Evolutionary conservation across 2,797 vertebrate species (phyloP), one percentile per base, ranked within the genome.

Genomic region (Platalea minor): DNA sequence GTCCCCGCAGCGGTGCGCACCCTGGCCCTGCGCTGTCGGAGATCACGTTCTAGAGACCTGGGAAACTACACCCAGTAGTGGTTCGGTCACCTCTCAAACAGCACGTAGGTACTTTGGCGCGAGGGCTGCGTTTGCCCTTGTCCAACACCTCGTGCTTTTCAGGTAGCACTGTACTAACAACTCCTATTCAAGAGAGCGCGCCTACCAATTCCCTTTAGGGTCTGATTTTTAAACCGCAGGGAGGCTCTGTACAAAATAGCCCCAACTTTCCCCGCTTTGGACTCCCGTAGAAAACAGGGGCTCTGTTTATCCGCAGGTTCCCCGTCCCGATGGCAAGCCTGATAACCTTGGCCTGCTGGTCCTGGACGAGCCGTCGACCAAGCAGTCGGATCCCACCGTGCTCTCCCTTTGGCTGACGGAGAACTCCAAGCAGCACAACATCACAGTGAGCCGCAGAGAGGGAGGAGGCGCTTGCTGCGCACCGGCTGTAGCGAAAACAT

Each of bases 301-400:
- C 31, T 90, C 14, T 26, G 12, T 41, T 59, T 33, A 14, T 33
- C 74, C 35, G 41, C 93, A 99, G 99, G 99, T 99, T 48, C 99
- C 99, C 8, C 98, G 99, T 41, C 98, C 99, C 0, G 99, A 99
- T 10, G 98, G 98, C 5, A 99, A 98, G 57, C 83, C 97, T 1
- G 99, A 99, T 93, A 98, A 96, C 82, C 98, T 99, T n/a, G 99
- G 99, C 19, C 97, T 99, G 61, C 85, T 99, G 96, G 97, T 99
- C 53, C 97, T 99, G 93, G 99, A 99, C 14, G 99, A 99, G 93
- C 99, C 99, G 2, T 99, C 99, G 1, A 98, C 98, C 26, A 99
- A 99, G 84, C 99, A 99, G 98, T 99, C 99, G 0, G 99, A 99
- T 76, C 99, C 99, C 54, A 99, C 99, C 0, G 99, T 99, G 70